Evolutionary conservation across 2,797 vertebrate species (phyloP), one percentile per base, ranked within the genome.

Genomic region (Esox lucius): DNA sequence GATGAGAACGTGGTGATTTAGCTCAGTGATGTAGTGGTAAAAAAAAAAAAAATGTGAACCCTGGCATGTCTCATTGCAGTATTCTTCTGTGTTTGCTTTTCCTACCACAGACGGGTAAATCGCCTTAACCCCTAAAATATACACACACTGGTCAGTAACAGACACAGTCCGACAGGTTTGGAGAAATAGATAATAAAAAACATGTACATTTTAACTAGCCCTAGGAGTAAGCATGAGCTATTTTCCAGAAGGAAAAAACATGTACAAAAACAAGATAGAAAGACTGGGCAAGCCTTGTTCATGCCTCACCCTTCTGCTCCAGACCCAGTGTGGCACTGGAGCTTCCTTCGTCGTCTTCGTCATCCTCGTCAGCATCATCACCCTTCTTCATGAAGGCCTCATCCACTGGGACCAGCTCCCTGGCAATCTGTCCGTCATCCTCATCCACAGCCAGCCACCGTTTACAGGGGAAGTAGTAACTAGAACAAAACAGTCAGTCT

Each of bases 391-490:
- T 95, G 79, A 97, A 99, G 56, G 97, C 98, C 87, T 98, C 96
- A 2, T 98, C 97, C 89, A 99, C 98, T 31, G 98, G 96, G 75
- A 99, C 94, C 59, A 99, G 94, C 88, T 98, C 96, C 75, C 97
- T 92, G 71, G 95, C 95, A 76, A 99, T 91, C 90, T 99, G 98
- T 11, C 97, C 95, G 0, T 99, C 98, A 1, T 99, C 98, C 80
- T 99, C 98, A 77, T 99, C 97, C 0, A 96, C 88, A 0, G 98
- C 96, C 86, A 99, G 83, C 97, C 97, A 99, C 61, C 97, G 93
- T 76, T 97, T 96, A 88, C 98, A 99, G 0, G 98, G 98, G 46
- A 99, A 99, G 81, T 96, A 99, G 83, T 98, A 98, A 86, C 98
- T 99, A 71, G 73, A 83, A 74, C 33, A 79, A 15, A 4, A 16